These are phyloP conservation scores for Scomber japonicus DNA, from an alignment of 2,113 vertebrate species.

Conservation along the genomic window DNA sequence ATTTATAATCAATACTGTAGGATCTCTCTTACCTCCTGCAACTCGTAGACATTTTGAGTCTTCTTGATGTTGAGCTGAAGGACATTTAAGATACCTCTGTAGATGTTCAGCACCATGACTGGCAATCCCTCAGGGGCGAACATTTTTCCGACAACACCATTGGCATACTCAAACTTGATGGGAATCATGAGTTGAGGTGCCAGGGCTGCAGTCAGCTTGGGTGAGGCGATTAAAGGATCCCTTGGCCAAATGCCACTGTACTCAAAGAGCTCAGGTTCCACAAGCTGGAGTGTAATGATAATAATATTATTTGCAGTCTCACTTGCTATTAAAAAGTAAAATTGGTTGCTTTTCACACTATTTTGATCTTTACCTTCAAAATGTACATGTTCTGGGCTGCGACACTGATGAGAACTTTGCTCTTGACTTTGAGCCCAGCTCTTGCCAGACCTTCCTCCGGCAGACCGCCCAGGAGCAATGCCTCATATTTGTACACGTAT, in stretches of 20 bases:
- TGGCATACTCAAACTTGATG: conserved; percentile 86
- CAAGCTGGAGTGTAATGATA: conserved; percentile 74
- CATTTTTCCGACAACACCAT: conserved; percentile 82
- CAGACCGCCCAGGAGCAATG: conserved; percentile 80
- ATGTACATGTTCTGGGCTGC: conserved; percentile 52
- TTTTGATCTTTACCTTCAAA: conserved; percentile 82
- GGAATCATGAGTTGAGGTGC: conserved; percentile 74
- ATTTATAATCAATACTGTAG: background rate
- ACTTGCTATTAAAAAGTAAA: background rate
- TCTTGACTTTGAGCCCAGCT: conserved; percentile 80
- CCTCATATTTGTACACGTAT: conserved; percentile 86
- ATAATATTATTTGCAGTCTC: background rate
- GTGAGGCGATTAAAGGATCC: conserved; percentile 76
- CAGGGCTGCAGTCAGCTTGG: conserved; percentile 81
- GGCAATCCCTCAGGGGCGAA: conserved; percentile 79
- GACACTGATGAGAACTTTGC: conserved; percentile 83
- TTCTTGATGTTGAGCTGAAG: conserved; percentile 87
- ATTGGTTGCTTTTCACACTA: background rate
- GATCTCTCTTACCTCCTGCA: conserved; percentile 85
- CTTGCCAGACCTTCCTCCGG: conserved; percentile 83
- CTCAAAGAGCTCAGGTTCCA: conserved; percentile 80
- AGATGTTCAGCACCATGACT: conserved; percentile 81
- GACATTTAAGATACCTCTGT: conserved; percentile 85
- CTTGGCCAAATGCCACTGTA: conserved; percentile 84
- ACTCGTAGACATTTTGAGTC: conserved; percentile 87